These are phyloP conservation scores for Tachyglossus aculeatus DNA, from an alignment of 2,797 vertebrate species.

Conservation along the genomic window DNA sequence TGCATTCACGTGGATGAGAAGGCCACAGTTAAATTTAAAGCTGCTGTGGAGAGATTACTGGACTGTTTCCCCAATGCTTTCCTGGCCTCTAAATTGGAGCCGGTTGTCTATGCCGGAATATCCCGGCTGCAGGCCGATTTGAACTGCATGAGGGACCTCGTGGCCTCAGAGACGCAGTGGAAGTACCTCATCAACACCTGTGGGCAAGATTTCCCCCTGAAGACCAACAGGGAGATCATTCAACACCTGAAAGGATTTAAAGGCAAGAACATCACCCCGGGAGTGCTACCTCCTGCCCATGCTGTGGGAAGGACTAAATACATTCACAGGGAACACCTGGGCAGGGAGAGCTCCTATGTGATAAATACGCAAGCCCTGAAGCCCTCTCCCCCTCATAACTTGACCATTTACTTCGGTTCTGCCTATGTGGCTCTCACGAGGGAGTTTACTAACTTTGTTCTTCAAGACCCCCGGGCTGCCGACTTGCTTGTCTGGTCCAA, in stretches of 20 bases:
- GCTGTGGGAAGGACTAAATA: slow-evolving; percentile 48
- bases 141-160: slow-evolving; percentile 63
- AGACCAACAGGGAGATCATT: slow-evolving; percentile 66
- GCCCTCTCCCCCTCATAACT: slow-evolving; percentile 26
- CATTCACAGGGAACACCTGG: slow-evolving; percentile 40
- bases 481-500: slow-evolving; percentile 64
- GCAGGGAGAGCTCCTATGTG: slow-evolving; percentile 27
- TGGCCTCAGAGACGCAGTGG: slow-evolving; percentile 30
- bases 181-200: slow-evolving; percentile 65
- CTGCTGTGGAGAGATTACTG: slow-evolving; percentile 8
- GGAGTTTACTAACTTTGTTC: slow-evolving; percentile 54
- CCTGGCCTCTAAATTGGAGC: slow-evolving; percentile 47
- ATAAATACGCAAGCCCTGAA: slow-evolving; percentile 19
- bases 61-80: slow-evolving; percentile 67
- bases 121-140: slow-evolving; percentile 64
- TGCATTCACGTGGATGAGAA: slow-evolving; percentile 63
- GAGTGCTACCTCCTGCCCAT: slow-evolving; percentile 41
- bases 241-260: slow-evolving; percentile 55
- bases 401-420: slow-evolving; percentile 65
- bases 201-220: slow-evolving; percentile 73
- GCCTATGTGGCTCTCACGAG: slow-evolving; percentile 47
- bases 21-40: neutral
- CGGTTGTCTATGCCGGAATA: slow-evolving; percentile 44
- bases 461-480: slow-evolving; percentile 36
- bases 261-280: slow-evolving; percentile 65